Base-by-base conservation (phyloP, 2,797 vertebrate genomes). In the Characodon lateralis region DNA sequence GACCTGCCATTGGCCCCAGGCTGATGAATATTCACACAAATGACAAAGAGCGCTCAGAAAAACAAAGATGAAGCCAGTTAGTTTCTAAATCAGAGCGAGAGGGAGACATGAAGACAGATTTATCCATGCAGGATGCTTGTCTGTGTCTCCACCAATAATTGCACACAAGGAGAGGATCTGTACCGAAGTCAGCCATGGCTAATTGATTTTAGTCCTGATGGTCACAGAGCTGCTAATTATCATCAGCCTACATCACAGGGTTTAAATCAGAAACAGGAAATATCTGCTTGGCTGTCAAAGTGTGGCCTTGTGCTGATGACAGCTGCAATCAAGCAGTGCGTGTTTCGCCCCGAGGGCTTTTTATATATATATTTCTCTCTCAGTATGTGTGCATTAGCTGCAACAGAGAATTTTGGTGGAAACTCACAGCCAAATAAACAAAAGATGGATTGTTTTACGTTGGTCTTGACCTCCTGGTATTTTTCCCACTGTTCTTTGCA, bases 11-110 rank as follows among this genome's bases (percentile, higher is more conserved):
- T 84, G 83, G 87, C 87, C 87, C 53, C 76, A 68, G 56, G 63
- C 90, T 94, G 83, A 94, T 95, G 92, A 95, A 94, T 95, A 95
- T 95, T 95, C 93, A 95, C 63, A 82, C 72, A 43, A 76, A 81
- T 83, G 81, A 92, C 87, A 93, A 92, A 94, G 90, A 86, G 71
- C 18, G 66, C 81, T 77, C 77, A 77, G 85, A 90, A 82, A 87
- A 91, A 89, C 90, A 91, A 90, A 87, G 84, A 73, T 86, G 78
- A 83, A 82, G 83, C 90, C 83, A 91, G 90, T 93, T 92, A 90
- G 89, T 80, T 55, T 85, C 35, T 55, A 72, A 70, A 6, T 5
- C 13, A 85, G 61, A 53, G 61, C 51, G 9, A 20, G 56, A 59
- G 59, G 81, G 56, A 63, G 48, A 69, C 41, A 58, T 59, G 22